Evolutionary conservation across 2,113 vertebrate species (phyloP).

Genomic region (Orcinus orca): DNA sequence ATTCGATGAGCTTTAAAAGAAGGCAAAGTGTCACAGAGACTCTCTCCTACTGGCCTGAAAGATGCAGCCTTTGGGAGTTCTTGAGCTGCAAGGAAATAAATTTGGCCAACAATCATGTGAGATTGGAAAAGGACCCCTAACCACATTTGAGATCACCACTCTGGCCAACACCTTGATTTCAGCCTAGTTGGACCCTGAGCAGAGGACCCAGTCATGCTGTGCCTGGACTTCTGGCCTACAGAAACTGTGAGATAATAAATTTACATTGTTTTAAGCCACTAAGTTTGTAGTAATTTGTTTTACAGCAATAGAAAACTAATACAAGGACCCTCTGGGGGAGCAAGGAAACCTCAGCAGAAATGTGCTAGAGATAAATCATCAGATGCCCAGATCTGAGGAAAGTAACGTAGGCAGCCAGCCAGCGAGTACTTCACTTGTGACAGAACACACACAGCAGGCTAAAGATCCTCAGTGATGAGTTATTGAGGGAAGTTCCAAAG

Average conservation of each 20-base stretch:
- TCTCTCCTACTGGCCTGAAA: neutral
- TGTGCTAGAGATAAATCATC: neutral
- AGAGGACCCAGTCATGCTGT: neutral
- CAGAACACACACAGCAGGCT: neutral
- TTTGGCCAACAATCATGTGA: neutral
- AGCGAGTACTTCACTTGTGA: neutral
- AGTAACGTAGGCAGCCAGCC: neutral
- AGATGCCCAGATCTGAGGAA: neutral
- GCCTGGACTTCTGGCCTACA: neutral
- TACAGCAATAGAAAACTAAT: constrained; percentile 8
- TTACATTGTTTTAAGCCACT: neutral
- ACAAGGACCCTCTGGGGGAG: neutral
- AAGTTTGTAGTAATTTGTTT: neutral
- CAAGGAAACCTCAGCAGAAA: constrained; percentile 12
- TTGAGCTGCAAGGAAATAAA: constrained; percentile 1
- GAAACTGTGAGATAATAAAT: neutral
- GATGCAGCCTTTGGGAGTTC: neutral
- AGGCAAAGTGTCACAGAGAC: neutral
- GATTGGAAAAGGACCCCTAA: neutral
- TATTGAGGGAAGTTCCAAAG: neutral
- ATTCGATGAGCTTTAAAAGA: constrained; percentile 5
- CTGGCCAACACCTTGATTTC: neutral
- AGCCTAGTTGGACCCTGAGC: neutral
- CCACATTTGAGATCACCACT: neutral
- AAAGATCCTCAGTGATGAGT: neutral